Evolutionary conservation across 2,113 vertebrate genomes (phyloP), one percentile per base, ranked within the genome.

Genomic region (Fregata magnificens): DNA sequence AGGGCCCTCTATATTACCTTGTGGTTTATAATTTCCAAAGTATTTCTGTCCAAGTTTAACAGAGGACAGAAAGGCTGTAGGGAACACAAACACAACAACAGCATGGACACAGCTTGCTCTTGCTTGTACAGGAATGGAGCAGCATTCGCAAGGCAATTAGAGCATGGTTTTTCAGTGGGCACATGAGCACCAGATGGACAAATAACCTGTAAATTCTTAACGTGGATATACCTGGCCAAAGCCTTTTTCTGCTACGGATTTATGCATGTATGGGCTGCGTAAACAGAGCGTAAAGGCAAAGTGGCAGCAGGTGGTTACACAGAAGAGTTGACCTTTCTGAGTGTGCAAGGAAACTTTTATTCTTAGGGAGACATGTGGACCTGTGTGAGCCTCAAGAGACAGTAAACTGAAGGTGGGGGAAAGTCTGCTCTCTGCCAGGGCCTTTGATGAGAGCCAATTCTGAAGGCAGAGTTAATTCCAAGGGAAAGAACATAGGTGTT

Each of bases 11-110:
- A 0, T 93, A 8, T 91, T 93, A 55, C 62, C 29, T 52, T 59
- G 83, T 65, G 90, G 83, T 88, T 96, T 97, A 28, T 61, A 32
- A 81, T 96, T 96, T 95, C 84, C 53, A 42, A 81, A 42, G 50
- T 45, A 40, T 56, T 91, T 62, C 47, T 93, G 52, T 76, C 36
- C 77, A 76, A 66, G 67, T 59, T 71, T 69, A 76, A n/a, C 38
- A 34, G 63, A 61, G 29, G 63, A 70, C 49, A 87, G 81, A 63
- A 81, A 11, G 21, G 36, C 63, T 81, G 18, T 31, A 53, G 83
- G 67, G 67, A 85, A n/a, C 1, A 7, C 12, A 58, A 36, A 82
- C 82, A 65, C 52, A 63, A 29, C 47, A 85, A 20, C 63, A 73
- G 66, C 38, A 78, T 17, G 50, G 79, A 7, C 72, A 74, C 74